Evolutionary conservation across 2,797 vertebrate genomes (phyloP).

Genomic region (Scyliorhinus canicula): DNA sequence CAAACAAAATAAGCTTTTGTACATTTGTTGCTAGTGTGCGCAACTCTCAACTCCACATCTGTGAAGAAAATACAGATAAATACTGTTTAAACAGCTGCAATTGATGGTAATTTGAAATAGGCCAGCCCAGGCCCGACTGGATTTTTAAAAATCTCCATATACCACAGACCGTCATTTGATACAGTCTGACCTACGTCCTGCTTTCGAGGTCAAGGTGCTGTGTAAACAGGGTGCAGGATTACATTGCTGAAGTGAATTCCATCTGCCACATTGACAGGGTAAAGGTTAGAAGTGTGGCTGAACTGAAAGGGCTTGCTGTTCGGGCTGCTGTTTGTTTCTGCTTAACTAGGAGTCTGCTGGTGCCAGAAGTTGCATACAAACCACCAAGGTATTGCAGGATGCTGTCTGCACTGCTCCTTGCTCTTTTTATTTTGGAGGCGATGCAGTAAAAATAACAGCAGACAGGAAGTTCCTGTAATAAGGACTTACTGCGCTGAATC

Average conservation of each 20-base stretch:
- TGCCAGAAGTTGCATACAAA: not conserved
- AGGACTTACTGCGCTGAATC: not conserved
- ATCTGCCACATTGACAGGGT: not conserved
- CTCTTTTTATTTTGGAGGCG: not conserved
- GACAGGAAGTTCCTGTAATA: slow-evolving; percentile 19
- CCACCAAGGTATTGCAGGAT: not conserved
- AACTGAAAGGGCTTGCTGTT: slow-evolving; percentile 36
- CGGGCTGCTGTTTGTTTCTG: slow-evolving; percentile 12
- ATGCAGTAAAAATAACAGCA: slow-evolving; percentile 25
- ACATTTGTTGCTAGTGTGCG: not conserved
- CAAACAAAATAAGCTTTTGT: not conserved
- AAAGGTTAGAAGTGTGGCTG: slow-evolving; percentile 20
- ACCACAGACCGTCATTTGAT: slow-evolving; percentile 9
- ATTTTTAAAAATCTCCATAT: not conserved
- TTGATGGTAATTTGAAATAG: slow-evolving; percentile 18
- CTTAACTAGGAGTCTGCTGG: not conserved
- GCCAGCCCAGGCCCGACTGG: not conserved
- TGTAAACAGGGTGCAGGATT: slow-evolving; percentile 30
- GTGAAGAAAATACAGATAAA: not conserved
- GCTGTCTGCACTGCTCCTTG: not conserved
- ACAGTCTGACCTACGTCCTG: slow-evolving; percentile 1
- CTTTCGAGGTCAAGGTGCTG: slow-evolving; percentile 32
- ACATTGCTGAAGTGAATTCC: slow-evolving; percentile 23
- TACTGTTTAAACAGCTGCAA: slow-evolving; percentile 28
- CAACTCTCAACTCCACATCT: slow-evolving; percentile 7